Percentiles rank a stretch among this genome's conserved stretches.
phyloP scores from a whole-genome alignment of 2,113 vertebrate species.

The Pachyramphus minor region DNA sequence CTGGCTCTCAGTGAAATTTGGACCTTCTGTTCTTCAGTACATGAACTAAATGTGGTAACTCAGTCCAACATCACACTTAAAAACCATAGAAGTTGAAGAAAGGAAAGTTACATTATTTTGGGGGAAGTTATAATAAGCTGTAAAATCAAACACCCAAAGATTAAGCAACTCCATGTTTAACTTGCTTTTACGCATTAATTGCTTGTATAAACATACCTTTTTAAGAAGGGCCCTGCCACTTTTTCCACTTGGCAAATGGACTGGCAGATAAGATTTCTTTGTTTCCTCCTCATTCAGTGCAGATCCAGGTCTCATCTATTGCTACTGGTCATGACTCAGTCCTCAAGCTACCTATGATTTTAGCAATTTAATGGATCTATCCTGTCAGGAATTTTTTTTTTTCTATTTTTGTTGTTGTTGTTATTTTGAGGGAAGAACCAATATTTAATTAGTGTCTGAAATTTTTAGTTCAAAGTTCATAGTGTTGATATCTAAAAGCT shows the following conservation, averaged over 20 bases:
- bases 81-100: background rate
- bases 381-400: background rate
- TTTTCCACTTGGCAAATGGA: background rate
- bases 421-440: background rate
- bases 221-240: background rate
- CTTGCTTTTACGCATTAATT: background rate
- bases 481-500: background rate
- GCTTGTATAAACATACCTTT: background rate
- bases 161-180: background rate
- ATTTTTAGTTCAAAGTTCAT: background rate
- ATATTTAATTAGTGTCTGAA: background rate
- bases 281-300: background rate
- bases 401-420: background rate
- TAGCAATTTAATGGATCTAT: background rate
- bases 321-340: background rate
- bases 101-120: background rate
- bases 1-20: background rate
- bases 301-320: background rate
- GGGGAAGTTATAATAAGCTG: background rate
- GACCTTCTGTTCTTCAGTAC: background rate
- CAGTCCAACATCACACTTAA: accelerated
- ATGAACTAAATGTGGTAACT: background rate
- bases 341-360: background rate
- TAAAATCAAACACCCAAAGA: background rate
- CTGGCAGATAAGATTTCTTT: background rate